Percentiles rank a stretch among this genome's conserved stretches.
phyloP scores from a whole-genome alignment of 2,113 vertebrate genomes.

The Tamias sibiricus region DNA sequence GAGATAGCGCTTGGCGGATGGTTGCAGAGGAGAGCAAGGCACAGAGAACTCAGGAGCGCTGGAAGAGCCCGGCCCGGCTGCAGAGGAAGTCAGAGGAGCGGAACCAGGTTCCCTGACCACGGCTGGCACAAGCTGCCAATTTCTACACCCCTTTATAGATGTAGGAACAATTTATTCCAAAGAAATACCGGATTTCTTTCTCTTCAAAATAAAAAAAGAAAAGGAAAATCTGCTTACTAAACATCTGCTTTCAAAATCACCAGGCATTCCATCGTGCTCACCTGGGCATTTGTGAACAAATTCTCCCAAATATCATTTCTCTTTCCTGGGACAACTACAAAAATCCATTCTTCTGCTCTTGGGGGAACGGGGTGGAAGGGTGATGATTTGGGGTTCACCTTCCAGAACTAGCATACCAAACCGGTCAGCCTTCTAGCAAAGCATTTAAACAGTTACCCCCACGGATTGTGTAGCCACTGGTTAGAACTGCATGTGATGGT shows the following conservation, averaged over 20 bases:
- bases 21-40: not conserved
- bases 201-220: no score
- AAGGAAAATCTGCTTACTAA: not conserved
- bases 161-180: not conserved
- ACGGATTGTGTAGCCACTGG: not conserved
- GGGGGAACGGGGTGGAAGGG: not conserved
- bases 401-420: not conserved
- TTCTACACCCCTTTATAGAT: not conserved
- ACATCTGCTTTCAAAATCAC: slow-evolving; percentile 1
- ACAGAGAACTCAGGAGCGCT: not conserved
- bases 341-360: not conserved
- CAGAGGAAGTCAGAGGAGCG: not conserved
- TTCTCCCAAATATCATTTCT: not conserved
- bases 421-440: not conserved
- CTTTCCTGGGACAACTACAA: not conserved
- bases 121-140: not conserved
- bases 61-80: not conserved
- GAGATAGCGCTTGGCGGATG: not conserved
- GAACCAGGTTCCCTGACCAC: not conserved
- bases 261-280: not conserved
- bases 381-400: not conserved
- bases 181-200: not conserved
- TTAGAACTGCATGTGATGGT: slow-evolving; percentile 16
- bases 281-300: not conserved
- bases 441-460: not conserved